These are phyloP conservation scores for Pempheris klunzingeri DNA, from an alignment of 2,797 vertebrate species.

Conservation along the genomic window DNA sequence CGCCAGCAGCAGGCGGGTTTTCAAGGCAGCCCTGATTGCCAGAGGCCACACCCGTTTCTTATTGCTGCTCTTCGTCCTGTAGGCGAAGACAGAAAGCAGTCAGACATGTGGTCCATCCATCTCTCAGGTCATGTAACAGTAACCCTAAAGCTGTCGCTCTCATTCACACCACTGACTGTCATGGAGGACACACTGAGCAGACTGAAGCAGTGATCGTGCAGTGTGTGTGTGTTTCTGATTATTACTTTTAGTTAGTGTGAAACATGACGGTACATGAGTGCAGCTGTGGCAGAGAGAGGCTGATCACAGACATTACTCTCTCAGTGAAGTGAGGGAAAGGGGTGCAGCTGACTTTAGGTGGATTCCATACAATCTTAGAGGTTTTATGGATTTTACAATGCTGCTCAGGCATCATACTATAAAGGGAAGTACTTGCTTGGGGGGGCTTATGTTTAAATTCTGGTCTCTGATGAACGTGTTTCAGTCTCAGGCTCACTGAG, in stretches of 20 bases:
- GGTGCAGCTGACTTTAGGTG: constrained; percentile 12
- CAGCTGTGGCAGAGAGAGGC: constrained; percentile 5
- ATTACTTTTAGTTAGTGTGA: constrained; percentile 48
- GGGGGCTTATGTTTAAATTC: no score
- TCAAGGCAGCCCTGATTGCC: constrained; percentile 14
- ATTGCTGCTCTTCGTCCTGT: constrained; percentile 50
- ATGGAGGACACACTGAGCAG: constrained; percentile 3
- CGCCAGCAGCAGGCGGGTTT: constrained; percentile 69
- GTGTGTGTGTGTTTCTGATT: constrained; percentile 43
- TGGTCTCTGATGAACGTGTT: no score
- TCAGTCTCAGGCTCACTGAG: constrained; percentile 1
- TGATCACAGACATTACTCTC: constrained; percentile 10
- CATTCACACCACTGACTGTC: not conserved
- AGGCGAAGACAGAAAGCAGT: constrained; percentile 33
- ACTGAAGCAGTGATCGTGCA: no score
- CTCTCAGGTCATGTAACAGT: constrained; percentile 17
- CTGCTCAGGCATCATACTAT: constrained; percentile 13
- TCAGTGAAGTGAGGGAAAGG: constrained; percentile 21
- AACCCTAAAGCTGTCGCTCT: constrained; percentile 16
- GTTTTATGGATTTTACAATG: constrained; percentile 14
- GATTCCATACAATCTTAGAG: constrained; percentile 28
- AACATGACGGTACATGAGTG: constrained; percentile 60
- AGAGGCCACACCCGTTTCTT: constrained; percentile 9
- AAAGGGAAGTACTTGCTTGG: constrained; percentile 33
- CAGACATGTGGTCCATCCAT: constrained; percentile 21